Evolutionary conservation across 1,140 invertebrate genomes (phyloP), one percentile per base, ranked within the genome.

Genomic region (Phymorhynchus buccinoides): DNA sequence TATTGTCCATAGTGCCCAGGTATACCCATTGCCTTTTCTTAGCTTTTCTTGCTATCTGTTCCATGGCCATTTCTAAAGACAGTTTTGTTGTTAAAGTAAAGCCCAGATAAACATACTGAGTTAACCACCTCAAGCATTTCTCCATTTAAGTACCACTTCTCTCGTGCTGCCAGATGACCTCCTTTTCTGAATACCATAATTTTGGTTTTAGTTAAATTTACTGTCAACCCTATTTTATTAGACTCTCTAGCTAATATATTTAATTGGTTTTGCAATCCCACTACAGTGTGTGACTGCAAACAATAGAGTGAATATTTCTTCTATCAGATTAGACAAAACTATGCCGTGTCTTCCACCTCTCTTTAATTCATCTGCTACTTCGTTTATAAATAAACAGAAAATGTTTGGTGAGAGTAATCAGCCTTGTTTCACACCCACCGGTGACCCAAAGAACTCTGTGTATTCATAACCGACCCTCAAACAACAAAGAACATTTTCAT

Each of bases 401-500:
- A 66, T 30, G 0, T 66, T 66, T 14, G 62, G 62, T 0, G 22
- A n/a, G 48, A 66, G 62, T 66, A 66, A 66, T 16, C 62, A 66
- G 62, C 62, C 62, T 30, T 66, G 62, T 30, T 66, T 66, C 14
- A 66, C 62, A 22, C 62, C 62, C 22, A 30, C 62, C n/a, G 62
- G 62, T 66, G 62, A 66, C n/a, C 27, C 62, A 30, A 66, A 66
- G 62, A 22, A 66, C n/a, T 66, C 62, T 66, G 62, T 66, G n/a
- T 66, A 66, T 27, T 66, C 62, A 6, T 3, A 30, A n/a, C 62
- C 62, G n/a, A 30, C 62, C n/a, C 62, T 1, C n/a, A 66, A 16
- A 66, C 62, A 66, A 30, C 62, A 66, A n/a, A 66, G 22, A n/a
- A 66, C 62, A 66, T 66, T 66, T 66, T 66, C 62, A 66, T 66